A percentile compares a stretch with the other conserved stretches of the same genome.
phyloP scores from a whole-genome alignment of 2,797 vertebrate species.

The Crenuchus spilurus region DNA sequence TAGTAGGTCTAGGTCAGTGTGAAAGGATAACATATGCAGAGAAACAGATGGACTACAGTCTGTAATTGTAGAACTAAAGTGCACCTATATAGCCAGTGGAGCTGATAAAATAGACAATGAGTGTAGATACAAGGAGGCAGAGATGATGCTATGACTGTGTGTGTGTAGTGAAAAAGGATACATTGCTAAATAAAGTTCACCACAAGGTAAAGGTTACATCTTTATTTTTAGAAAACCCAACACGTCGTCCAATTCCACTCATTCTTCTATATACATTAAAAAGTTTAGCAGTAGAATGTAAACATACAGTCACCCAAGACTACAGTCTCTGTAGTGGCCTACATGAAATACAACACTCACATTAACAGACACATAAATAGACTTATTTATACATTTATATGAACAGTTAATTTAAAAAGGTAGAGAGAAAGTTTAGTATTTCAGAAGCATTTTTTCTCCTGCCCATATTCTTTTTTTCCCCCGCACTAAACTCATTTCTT shows the following conservation, averaged over 20 bases:
- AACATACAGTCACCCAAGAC: neutral
- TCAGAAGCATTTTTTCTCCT: slow-evolving; percentile 13
- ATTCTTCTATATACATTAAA: slow-evolving; percentile 14
- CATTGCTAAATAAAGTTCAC: neutral
- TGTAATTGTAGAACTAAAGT: too few relatives aligned
- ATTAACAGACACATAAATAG: slow-evolving; percentile 15
- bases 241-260: slow-evolving; percentile 11
- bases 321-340: slow-evolving; percentile 1
- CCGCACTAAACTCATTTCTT: neutral
- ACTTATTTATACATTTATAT: slow-evolving; percentile 5
- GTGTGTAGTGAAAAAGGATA: too few relatives aligned
- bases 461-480: slow-evolving; percentile 7
- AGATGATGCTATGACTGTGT: too few relatives aligned
- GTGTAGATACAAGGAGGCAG: too few relatives aligned
- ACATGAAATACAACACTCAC: neutral
- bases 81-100: too few relatives aligned
- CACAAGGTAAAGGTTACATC: slow-evolving; percentile 23
- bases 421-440: neutral
- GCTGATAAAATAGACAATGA: too few relatives aligned
- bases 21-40: too few relatives aligned
- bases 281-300: slow-evolving; percentile 2
- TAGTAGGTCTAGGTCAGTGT: too few relatives aligned
- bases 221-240: slow-evolving; percentile 67
- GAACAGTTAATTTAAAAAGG: too few relatives aligned
- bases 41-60: too few relatives aligned